phyloP scores from a whole-genome alignment of 92 coral and sea anemone species.

The Porites cylindrica region DNA sequence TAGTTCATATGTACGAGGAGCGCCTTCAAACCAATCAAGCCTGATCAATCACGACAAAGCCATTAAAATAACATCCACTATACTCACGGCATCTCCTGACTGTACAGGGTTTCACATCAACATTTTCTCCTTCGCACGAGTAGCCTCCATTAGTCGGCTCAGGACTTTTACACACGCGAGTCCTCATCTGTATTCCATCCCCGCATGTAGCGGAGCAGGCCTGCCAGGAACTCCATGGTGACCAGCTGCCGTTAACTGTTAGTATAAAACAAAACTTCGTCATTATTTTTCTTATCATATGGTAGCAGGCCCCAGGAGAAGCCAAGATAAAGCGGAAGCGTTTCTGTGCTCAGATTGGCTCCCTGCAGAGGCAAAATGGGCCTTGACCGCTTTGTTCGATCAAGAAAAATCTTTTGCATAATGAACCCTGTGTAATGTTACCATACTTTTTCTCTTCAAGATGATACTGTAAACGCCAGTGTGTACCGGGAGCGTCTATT shows the following conservation, averaged over 20 bases:
- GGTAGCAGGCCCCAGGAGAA: too few relatives aligned
- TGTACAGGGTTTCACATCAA: slow-evolving; percentile 88
- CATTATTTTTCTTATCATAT: background rate
- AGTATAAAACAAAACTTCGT: background rate
- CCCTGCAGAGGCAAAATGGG: too few relatives aligned
- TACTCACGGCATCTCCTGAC: slow-evolving; percentile 97
- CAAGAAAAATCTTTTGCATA: too few relatives aligned
- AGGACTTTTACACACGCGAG: slow-evolving; percentile 83
- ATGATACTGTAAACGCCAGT: background rate
- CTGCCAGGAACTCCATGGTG: slow-evolving; percentile 95
- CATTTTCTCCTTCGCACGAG: slow-evolving; percentile 88
- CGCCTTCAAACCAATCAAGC: background rate
- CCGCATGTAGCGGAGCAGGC: slow-evolving; percentile 98
- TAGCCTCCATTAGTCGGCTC: slow-evolving; percentile 80
- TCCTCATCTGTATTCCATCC: slow-evolving; percentile 87
- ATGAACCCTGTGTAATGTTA: too few relatives aligned
- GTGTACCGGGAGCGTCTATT: background rate
- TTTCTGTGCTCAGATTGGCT: too few relatives aligned
- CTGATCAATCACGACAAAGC: background rate
- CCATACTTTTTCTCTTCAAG: too few relatives aligned
- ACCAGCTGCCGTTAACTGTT: slow-evolving; percentile 97
- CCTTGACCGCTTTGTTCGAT: too few relatives aligned
- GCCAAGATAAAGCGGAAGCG: background rate
- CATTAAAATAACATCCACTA: background rate
- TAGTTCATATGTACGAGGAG: too few relatives aligned